Conservation (phyloP, 2,888 invertebrate species). For the Cephus runcator region DNA sequence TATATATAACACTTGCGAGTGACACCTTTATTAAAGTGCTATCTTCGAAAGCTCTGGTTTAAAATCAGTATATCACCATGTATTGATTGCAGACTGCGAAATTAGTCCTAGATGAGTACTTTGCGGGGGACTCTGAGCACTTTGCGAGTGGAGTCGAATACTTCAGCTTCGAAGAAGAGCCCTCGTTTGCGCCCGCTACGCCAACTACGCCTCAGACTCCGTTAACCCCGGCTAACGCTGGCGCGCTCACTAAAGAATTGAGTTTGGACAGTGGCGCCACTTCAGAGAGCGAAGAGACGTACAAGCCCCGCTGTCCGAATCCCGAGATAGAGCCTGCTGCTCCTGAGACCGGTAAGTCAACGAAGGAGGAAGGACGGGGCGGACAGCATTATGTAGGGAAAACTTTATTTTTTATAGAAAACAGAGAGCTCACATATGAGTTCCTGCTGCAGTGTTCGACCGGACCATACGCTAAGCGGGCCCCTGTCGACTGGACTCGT, state of each 20-base stretch:
- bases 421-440: constrained; percentile 63
- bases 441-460: constrained; percentile 68
- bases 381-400: no score
- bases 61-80: no score
- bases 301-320: constrained; percentile 43
- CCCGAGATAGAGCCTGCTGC: constrained; percentile 39
- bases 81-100: constrained; percentile 78
- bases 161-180: constrained; percentile 59
- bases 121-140: constrained; percentile 64
- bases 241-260: constrained; percentile 41
- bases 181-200: constrained; percentile 33
- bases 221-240: constrained; percentile 32
- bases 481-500: constrained; percentile 68
- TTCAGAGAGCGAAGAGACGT: constrained; percentile 57
- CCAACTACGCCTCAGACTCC: constrained; percentile 39
- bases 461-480: constrained; percentile 68
- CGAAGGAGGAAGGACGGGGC: background rate
- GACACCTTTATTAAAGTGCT: background rate
- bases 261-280: constrained; percentile 52
- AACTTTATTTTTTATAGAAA: constrained; percentile 37
- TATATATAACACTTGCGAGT: no score
- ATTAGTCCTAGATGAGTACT: constrained; percentile 88
- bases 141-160: constrained; percentile 54
- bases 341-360: constrained; percentile 41
- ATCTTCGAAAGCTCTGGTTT: background rate